These are phyloP conservation scores for Dryomyza anilis DNA, from an alignment of 2,888 invertebrate genomes.

Conservation along the genomic window DNA sequence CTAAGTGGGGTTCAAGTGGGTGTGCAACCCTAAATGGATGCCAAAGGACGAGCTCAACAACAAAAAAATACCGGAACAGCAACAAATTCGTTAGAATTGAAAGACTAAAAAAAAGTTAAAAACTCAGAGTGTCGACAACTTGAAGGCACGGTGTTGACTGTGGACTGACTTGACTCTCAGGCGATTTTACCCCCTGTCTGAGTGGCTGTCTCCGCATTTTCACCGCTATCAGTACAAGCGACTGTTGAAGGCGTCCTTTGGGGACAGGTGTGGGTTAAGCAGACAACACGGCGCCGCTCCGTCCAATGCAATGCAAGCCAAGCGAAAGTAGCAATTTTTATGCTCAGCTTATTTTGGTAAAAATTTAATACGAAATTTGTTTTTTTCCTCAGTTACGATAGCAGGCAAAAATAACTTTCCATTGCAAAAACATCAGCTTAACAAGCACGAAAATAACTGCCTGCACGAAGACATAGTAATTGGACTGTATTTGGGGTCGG, in stretches of 20 bases:
- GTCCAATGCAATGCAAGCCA: neutral
- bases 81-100: neutral
- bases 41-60: neutral
- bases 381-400: neutral
- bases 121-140: neutral
- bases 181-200: neutral
- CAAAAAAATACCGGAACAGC: neutral
- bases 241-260: too few relatives aligned
- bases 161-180: neutral
- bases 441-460: slow-evolving; percentile 9
- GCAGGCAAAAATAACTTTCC: neutral
- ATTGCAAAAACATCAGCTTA: slow-evolving; percentile 3
- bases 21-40: neutral
- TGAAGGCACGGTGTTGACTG: neutral
- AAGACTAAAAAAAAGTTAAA: neutral
- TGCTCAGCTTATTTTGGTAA: slow-evolving; percentile 7
- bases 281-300: neutral
- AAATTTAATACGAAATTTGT: neutral
- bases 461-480: neutral
- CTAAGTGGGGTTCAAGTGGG: slow-evolving; percentile 9
- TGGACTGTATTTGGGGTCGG: neutral
- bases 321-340: slow-evolving; percentile 8
- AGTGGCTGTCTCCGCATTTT: too few relatives aligned
- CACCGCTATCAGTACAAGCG: too few relatives aligned
- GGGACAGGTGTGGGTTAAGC: neutral